These are phyloP conservation scores for Apostichopus japonicus DNA, from an alignment of 35 echinoderm and acorn worm species.

Conservation along the genomic window DNA sequence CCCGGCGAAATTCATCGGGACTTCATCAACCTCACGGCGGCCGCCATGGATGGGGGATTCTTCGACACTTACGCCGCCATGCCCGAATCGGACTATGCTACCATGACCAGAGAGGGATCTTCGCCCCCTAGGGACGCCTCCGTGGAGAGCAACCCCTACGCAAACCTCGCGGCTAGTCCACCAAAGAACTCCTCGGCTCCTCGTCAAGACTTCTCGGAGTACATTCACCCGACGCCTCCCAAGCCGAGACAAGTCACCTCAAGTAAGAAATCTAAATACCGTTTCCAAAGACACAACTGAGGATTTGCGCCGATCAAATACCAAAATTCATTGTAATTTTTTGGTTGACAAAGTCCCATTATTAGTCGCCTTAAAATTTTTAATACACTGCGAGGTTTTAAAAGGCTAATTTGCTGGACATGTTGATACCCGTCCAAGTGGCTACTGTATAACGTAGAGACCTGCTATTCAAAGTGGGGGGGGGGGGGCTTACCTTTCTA, in stretches of 20 bases:
- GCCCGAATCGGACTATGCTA: background rate
- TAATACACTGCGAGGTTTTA: too few relatives aligned
- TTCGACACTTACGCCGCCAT: background rate
- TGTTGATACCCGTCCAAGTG: too few relatives aligned
- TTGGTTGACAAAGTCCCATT: too few relatives aligned
- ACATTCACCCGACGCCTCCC: constrained; percentile 38
- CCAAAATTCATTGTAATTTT: too few relatives aligned
- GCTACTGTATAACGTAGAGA: too few relatives aligned
- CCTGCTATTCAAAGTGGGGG: too few relatives aligned
- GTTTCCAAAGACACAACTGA: too few relatives aligned
- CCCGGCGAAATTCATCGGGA: constrained; percentile 37
- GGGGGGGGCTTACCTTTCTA: too few relatives aligned
- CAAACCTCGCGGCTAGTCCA: constrained; percentile 27
- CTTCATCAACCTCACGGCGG: constrained; percentile 16
- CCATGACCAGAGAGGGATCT: constrained; percentile 17
- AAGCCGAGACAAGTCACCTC: constrained; percentile 44
- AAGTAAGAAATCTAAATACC: background rate
- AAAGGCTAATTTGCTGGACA: too few relatives aligned
- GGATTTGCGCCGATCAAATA: too few relatives aligned
- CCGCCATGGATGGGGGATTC: background rate
- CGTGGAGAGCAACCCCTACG: constrained; percentile 36
- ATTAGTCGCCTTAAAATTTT: too few relatives aligned
- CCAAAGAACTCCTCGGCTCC: constrained; percentile 3
- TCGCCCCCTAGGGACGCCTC: background rate
- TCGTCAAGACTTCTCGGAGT: constrained; percentile 25